These are phyloP conservation scores for Leucoraja ocellata DNA, from an alignment of 2,797 vertebrate genomes.

Conservation along the genomic window DNA sequence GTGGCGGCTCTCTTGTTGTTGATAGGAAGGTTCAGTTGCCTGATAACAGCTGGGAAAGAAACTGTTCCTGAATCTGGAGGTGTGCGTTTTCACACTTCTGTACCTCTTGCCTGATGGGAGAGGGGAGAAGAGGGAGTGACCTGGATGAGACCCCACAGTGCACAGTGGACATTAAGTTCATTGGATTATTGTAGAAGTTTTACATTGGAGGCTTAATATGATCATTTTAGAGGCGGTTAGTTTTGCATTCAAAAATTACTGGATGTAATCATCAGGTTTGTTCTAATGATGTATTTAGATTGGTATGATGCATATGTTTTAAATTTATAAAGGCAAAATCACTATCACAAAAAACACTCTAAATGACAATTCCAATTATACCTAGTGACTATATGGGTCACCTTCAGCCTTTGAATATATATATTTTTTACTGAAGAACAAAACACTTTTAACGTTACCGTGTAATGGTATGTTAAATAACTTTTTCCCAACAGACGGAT, in stretches of 20 bases:
- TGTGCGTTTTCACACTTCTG: no score
- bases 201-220: background rate
- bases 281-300: background rate
- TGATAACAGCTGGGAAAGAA: no score
- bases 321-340: background rate
- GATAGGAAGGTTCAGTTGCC: no score
- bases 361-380: background rate
- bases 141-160: no score
- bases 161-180: background rate
- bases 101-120: no score
- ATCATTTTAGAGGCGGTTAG: background rate
- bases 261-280: background rate
- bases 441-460: background rate
- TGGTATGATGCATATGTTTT: background rate
- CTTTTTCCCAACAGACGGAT: conserved; percentile 31
- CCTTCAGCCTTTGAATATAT: background rate
- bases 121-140: no score
- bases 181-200: background rate
- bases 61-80: no score
- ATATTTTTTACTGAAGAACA: background rate
- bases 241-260: background rate
- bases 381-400: background rate
- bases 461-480: conserved; percentile 27
- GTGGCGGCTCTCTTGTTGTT: no score
- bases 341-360: background rate